phyloP scores from a whole-genome alignment of 2,888 invertebrate genomes.

The Choreutis nemorana region DNA sequence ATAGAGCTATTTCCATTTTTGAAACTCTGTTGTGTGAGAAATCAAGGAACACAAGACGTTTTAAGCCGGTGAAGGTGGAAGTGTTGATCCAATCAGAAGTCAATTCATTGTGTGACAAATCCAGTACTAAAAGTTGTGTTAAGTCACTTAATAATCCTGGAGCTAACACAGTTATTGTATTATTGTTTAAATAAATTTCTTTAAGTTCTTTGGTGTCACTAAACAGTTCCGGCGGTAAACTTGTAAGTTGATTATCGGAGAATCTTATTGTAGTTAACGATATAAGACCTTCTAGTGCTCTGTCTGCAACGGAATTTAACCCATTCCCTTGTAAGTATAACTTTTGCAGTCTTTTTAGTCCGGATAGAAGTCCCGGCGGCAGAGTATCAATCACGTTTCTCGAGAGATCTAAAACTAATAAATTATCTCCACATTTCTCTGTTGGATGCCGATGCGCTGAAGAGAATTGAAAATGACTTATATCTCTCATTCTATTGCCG shows the following conservation, averaged over 20 bases:
- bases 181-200: slow-evolving; percentile 84
- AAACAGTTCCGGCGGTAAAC: slow-evolving; percentile 83
- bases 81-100: slow-evolving; percentile 85
- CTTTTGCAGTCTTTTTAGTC: slow-evolving; percentile 74
- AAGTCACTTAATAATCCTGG: slow-evolving; percentile 82
- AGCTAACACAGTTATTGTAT: slow-evolving; percentile 81
- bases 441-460: slow-evolving; percentile 63
- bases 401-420: slow-evolving; percentile 77
- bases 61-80: slow-evolving; percentile 79
- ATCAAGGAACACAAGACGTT: slow-evolving; percentile 79
- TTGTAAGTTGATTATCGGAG: slow-evolving; percentile 81
- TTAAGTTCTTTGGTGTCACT: slow-evolving; percentile 78
- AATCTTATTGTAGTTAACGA: slow-evolving; percentile 78
- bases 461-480: slow-evolving; percentile 76
- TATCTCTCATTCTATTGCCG: slow-evolving; percentile 78
- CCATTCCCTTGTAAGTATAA: slow-evolving; percentile 81
- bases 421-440: slow-evolving; percentile 74
- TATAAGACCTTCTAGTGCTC: slow-evolving; percentile 78
- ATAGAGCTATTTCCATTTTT: slow-evolving; percentile 77
- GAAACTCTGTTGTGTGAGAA: slow-evolving; percentile 79
- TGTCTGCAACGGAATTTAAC: slow-evolving; percentile 77
- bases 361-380: slow-evolving; percentile 75
- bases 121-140: slow-evolving; percentile 76
- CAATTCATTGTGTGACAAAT: slow-evolving; percentile 80
- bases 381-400: slow-evolving; percentile 80